phyloP scores from a whole-genome alignment of 2,797 vertebrate species.

The Sebastes cheni region DNA sequence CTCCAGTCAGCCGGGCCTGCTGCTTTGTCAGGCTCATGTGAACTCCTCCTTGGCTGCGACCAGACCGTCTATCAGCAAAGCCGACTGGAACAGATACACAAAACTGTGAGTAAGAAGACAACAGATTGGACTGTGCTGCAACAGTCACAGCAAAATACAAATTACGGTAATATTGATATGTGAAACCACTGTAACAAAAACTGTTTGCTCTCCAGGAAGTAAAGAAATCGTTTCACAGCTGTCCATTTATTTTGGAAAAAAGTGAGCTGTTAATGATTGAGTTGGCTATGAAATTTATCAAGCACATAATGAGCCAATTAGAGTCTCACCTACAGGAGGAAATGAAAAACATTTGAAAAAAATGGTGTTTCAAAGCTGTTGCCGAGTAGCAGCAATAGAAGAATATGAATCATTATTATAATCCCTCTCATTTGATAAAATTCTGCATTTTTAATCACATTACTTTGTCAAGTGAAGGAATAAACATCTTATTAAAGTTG shows the following conservation, averaged over 20 bases:
- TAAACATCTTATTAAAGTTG: neutral
- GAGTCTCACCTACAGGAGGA: conserved; percentile 3
- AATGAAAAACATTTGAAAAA: conserved; percentile 20
- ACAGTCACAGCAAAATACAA: neutral
- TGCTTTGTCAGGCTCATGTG: conserved; percentile 85
- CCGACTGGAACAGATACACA: conserved; percentile 90
- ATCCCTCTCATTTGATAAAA: neutral
- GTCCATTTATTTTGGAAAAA: neutral
- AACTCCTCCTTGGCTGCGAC: conserved; percentile 84
- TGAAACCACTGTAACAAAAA: neutral
- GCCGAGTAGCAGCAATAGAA: neutral
- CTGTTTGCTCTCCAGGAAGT: neutral
- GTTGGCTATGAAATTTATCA: neutral
- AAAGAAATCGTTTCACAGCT: neutral
- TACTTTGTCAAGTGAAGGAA: conserved; percentile 9
- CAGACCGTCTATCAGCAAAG: conserved; percentile 88
- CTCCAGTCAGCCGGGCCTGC: conserved; percentile 74
- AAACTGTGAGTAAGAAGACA: conserved; percentile 87
- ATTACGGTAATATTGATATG: neutral
- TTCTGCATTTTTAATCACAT: conserved; percentile 4
- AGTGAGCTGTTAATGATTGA: neutral
- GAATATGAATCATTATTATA: conserved; percentile 5
- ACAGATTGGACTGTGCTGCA: neutral
- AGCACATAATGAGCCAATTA: conserved; percentile 8
- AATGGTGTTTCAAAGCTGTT: conserved; percentile 7